Percentiles rank a stretch among this genome's conserved stretches.
Evolutionary conservation across 2,797 vertebrate species (phyloP).

Genomic region (Aphelocoma californica): DNA sequence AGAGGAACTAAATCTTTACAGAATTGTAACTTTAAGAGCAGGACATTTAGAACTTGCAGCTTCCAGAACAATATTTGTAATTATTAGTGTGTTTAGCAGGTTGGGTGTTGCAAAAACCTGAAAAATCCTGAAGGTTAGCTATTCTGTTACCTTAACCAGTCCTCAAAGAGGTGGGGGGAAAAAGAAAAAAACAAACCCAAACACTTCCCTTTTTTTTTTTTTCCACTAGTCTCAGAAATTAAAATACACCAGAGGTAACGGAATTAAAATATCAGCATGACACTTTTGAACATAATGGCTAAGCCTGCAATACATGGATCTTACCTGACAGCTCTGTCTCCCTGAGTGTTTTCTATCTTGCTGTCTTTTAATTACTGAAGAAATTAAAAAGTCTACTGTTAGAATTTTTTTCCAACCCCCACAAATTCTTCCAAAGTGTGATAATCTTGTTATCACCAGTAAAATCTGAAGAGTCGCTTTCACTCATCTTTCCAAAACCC

Average conservation of each 20-base stretch:
- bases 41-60: not conserved
- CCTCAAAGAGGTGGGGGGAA: not conserved
- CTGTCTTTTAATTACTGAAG: constrained; percentile 46
- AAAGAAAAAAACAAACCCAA: not conserved
- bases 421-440: constrained; percentile 13
- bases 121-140: not conserved
- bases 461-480: constrained; percentile 7
- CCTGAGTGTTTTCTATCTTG: not conserved
- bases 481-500: not conserved
- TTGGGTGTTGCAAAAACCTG: not conserved
- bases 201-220: not conserved
- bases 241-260: constrained; percentile 12
- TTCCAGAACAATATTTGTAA: not conserved
- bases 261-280: not conserved
- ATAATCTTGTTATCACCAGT: not conserved
- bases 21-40: not conserved
- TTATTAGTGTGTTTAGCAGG: not conserved
- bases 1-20: not conserved
- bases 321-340: not conserved
- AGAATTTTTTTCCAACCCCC: not conserved
- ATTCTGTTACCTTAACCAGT: not conserved
- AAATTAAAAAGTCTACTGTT: constrained; percentile 12
- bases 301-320: not conserved
- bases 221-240: not conserved
- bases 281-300: not conserved